Evolutionary conservation across 2,113 vertebrate species (phyloP).

Genomic region (Arvicanthis niloticus): DNA sequence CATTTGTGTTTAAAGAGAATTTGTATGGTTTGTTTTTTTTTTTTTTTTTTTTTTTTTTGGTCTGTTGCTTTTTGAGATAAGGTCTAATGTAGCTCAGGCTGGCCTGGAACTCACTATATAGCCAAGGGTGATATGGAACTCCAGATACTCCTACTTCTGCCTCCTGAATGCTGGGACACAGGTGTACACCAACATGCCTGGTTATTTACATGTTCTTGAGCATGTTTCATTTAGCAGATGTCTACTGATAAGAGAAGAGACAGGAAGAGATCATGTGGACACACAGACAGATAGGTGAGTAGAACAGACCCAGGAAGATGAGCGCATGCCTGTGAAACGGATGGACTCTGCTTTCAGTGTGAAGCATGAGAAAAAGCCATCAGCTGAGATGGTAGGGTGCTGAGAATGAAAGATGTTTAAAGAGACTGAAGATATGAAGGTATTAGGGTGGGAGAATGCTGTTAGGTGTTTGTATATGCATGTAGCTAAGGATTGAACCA

Average conservation of each 20-base stretch:
- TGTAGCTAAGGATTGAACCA: not conserved
- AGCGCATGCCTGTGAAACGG: not conserved
- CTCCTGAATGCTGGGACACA: not conserved
- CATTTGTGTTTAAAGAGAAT: slow-evolving; percentile 23
- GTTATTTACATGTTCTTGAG: not conserved
- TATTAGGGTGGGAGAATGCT: not conserved
- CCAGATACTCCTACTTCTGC: not conserved
- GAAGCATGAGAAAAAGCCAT: not conserved
- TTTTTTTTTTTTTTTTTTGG: not conserved
- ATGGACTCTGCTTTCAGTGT: not conserved
- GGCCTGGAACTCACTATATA: not conserved
- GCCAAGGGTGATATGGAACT: not conserved
- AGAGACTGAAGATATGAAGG: not conserved
- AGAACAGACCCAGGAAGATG: not conserved
- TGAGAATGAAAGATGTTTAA: slow-evolving; percentile 1
- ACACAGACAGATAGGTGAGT: not conserved
- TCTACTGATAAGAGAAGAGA: not conserved
- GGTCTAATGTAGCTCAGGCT: not conserved
- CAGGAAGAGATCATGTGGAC: not conserved
- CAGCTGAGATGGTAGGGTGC: not conserved
- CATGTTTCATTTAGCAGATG: not conserved
- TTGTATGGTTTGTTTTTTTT: no score
- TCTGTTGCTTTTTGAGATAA: not conserved
- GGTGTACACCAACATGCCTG: not conserved
- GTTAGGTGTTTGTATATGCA: not conserved